Evolutionary conservation across 2,113 vertebrate genomes (phyloP), one percentile per base, ranked within the genome.

Genomic region (Oreotragus oreotragus): DNA sequence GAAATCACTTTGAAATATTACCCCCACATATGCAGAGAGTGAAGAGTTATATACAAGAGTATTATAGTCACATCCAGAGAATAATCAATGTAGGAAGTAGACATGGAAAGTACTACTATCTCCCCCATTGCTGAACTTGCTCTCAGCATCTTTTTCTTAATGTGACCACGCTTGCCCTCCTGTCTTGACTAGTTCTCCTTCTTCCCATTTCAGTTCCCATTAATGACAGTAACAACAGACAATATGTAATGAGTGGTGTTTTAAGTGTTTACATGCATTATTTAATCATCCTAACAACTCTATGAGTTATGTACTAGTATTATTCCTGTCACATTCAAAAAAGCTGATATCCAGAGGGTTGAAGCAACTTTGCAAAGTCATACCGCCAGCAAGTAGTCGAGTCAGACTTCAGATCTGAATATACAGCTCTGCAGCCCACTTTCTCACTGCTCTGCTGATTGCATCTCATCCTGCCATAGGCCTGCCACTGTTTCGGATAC

Each of bases 41-140:
- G 77, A 80, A 64, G 45, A 58, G 14, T 39, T 95, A 91, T 86
- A 76, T 28, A 15, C 25, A 66, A 28, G 39, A 96, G 39, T 73
- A 15, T 13, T 80, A 7, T 25, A 70, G 73, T 53, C 45, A 39
- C 4, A 19, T 17, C 45, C 36, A 62, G 28, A 80, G 73, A 84
- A 76, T 39, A 49, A 33, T 90, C 39, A 17, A 9, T 30, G 36
- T 15, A 58, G 80, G 51, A 95, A 89, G 80, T 27, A 89, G 33
- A 51, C 51, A 33, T 7, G 8, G 8, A 47, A 89, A 94, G 58
- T 58, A 43, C 39, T 77, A 30, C 43, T 83, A 28, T 88, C 85
- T 95, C 93, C 51, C 70, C 45, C 92, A 73, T 91, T 98, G 90
- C 77, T 62, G 64, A 97, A 81, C 36, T 84, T 60, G 39, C 49